Conservation (phyloP, 2,888 invertebrate species). For the Synanthedon tipuliformis region DNA sequence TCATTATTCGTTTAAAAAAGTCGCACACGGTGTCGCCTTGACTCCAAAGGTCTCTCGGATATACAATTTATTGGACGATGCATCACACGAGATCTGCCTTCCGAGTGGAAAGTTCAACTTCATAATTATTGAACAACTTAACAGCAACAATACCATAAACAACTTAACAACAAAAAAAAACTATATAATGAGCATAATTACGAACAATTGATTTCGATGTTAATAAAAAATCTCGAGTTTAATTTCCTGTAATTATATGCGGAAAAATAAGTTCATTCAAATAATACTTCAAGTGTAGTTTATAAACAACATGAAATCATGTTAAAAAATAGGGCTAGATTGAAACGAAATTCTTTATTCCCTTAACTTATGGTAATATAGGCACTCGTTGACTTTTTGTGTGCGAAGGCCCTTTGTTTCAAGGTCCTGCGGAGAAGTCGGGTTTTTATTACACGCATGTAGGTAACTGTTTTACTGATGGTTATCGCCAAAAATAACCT, state of each 20-base stretch:
- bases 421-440: constrained; percentile 53
- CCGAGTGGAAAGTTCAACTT: constrained; percentile 19
- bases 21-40: constrained; percentile 21
- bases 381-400: constrained; percentile 20
- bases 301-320: too few relatives aligned
- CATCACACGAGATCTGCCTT: constrained; percentile 27
- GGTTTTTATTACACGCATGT: constrained; percentile 58
- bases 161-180: background rate
- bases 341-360: background rate
- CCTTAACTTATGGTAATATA: constrained; percentile 13
- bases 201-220: background rate
- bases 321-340: too few relatives aligned
- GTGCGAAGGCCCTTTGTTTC: constrained; percentile 36
- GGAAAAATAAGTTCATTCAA: too few relatives aligned
- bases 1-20: constrained; percentile 18
- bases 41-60: constrained; percentile 24
- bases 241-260: background rate
- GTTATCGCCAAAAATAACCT: constrained; percentile 69
- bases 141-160: background rate
- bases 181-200: background rate
- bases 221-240: background rate
- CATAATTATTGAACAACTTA: constrained; percentile 11
- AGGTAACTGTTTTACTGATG: constrained; percentile 66
- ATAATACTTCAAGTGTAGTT: too few relatives aligned
- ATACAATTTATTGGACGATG: constrained; percentile 38